These are phyloP conservation scores for Stictocephala bisonia DNA, from an alignment of 2,888 invertebrate genomes.

Conservation along the genomic window DNA sequence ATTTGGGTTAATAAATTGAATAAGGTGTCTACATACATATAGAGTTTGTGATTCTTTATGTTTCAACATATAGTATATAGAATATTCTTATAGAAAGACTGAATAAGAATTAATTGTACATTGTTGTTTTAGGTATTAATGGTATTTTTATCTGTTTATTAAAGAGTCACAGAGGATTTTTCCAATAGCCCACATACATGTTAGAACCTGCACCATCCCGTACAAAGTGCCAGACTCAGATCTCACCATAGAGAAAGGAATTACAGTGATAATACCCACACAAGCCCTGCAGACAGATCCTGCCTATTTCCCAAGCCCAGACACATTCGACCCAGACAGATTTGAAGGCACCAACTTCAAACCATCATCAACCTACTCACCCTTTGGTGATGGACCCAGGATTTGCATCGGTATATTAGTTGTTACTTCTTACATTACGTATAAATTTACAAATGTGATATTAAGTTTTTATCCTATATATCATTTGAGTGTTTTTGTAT, in stretches of 20 bases:
- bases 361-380: slow-evolving; percentile 61
- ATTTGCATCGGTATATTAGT: slow-evolving; percentile 50
- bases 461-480: too few relatives aligned
- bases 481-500: too few relatives aligned
- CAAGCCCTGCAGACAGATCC: slow-evolving; percentile 48
- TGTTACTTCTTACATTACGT: too few relatives aligned
- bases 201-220: slow-evolving; percentile 43
- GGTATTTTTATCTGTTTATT: too few relatives aligned
- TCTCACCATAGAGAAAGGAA: slow-evolving; percentile 37
- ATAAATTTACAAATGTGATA: too few relatives aligned
- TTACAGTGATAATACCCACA: slow-evolving; percentile 38
- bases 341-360: slow-evolving; percentile 26
- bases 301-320: slow-evolving; percentile 47
- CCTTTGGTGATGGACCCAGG: slow-evolving; percentile 54
- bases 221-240: slow-evolving; percentile 49
- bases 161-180: slow-evolving; percentile 48
- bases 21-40: too few relatives aligned
- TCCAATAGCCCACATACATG: slow-evolving; percentile 30
- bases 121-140: too few relatives aligned
- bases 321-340: slow-evolving; percentile 47
- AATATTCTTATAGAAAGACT: too few relatives aligned
- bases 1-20: too few relatives aligned
- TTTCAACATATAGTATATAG: too few relatives aligned
- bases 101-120: too few relatives aligned
- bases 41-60: too few relatives aligned